These are phyloP conservation scores for Felis catus DNA, from an alignment of 2,113 vertebrate genomes.

Conservation along the genomic window F.catus_Fca126_mat1.0 CM031419.1:2926001-2926500, in stretches of 20 bases:
- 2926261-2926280: too few relatives aligned
- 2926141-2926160: not conserved
- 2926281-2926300: not conserved
- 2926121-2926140: not conserved
- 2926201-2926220: not conserved
- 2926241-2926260: too few relatives aligned
- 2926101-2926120: too few relatives aligned
- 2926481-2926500: not conserved
- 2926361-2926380: not conserved
- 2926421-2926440: not conserved
- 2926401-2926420: not conserved
- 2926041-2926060: not conserved
- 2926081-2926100: too few relatives aligned
- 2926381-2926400: not conserved
- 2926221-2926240: not conserved
- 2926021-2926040: not conserved
- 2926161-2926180: not conserved
- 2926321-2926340: not conserved
- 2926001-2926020: not conserved
- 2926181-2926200: not conserved
- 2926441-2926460: too few relatives aligned
- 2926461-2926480: not conserved
- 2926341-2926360: not conserved
- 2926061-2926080: too few relatives aligned
- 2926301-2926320: not conserved